Percentiles rank a stretch among this genome's conserved stretches.
phyloP scores from a whole-genome alignment of 2,113 vertebrate species.

The Mustela lutreola region DNA sequence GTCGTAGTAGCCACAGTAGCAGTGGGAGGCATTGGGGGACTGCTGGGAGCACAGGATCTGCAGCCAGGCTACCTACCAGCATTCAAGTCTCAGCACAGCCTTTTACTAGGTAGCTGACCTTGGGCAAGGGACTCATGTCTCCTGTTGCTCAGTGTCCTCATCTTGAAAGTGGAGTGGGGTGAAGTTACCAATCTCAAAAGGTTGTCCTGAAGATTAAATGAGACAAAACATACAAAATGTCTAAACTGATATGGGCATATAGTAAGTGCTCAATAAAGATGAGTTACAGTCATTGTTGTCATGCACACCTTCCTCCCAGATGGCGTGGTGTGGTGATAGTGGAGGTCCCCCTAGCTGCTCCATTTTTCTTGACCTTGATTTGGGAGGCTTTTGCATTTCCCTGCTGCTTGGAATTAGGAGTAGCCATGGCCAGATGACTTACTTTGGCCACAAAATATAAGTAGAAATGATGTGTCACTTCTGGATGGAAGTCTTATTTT shows the following conservation, averaged over 20 bases:
- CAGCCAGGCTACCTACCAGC: too few relatives aligned
- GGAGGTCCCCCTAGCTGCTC: neutral
- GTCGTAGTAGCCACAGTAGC: rapidly evolving
- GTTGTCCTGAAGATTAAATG: neutral
- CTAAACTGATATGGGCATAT: neutral
- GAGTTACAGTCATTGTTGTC: too few relatives aligned
- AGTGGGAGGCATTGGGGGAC: neutral
- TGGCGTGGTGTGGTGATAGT: rapidly evolving
- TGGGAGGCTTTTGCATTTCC: neutral
- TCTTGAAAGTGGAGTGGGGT: neutral
- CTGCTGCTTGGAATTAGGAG: neutral
- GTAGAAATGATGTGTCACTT: neutral
- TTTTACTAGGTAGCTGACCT: neutral
- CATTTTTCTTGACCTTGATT: too few relatives aligned
- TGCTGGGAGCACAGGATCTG: neutral
- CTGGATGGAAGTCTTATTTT: neutral
- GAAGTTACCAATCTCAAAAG: neutral
- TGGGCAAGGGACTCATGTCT: neutral
- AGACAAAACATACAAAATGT: neutral
- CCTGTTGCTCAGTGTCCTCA: neutral
- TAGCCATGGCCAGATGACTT: neutral
- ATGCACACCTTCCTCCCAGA: neutral
- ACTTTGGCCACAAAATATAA: neutral
- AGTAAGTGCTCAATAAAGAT: neutral
- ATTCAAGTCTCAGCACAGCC: neutral